Conservation (phyloP, 2,797 vertebrate species). For the Propithecus perrieri region DNA sequence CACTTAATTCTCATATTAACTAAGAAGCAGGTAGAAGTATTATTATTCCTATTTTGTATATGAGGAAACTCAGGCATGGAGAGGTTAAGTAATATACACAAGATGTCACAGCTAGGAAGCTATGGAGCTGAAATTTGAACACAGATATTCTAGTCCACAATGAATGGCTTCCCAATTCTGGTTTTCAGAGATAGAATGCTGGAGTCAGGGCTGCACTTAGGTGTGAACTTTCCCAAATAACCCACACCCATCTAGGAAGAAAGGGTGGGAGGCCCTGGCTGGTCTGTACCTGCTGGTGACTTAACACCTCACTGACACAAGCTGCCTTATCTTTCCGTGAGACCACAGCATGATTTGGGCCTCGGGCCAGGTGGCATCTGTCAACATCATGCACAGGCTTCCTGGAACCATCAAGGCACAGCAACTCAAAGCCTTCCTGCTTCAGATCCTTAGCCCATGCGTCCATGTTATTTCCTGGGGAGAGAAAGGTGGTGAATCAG, state of each 20-base stretch:
- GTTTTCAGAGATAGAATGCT: conserved; percentile 36
- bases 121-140: background rate
- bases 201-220: background rate
- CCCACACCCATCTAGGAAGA: background rate
- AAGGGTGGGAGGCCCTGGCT: background rate
- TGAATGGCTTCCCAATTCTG: background rate
- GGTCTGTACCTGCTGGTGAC: conserved; percentile 87
- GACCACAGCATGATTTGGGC: conserved; percentile 93
- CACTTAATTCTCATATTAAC: background rate
- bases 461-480: conserved; percentile 73
- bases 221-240: background rate
- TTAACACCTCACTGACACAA: conserved; percentile 81
- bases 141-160: background rate
- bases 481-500: conserved; percentile 11
- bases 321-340: conserved; percentile 85
- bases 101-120: background rate
- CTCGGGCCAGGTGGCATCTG: conserved; percentile 88
- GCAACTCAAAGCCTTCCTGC: conserved; percentile 82
- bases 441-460: conserved; percentile 80
- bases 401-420: conserved; percentile 86
- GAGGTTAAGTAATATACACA: background rate
- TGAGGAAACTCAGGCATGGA: background rate
- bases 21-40: background rate
- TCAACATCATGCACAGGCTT: conserved; percentile 51
- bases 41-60: background rate